Evolutionary conservation across 2,797 vertebrate genomes (phyloP), one percentile per base, ranked within the genome.

Genomic region (Oceanodroma leucorhoa): DNA sequence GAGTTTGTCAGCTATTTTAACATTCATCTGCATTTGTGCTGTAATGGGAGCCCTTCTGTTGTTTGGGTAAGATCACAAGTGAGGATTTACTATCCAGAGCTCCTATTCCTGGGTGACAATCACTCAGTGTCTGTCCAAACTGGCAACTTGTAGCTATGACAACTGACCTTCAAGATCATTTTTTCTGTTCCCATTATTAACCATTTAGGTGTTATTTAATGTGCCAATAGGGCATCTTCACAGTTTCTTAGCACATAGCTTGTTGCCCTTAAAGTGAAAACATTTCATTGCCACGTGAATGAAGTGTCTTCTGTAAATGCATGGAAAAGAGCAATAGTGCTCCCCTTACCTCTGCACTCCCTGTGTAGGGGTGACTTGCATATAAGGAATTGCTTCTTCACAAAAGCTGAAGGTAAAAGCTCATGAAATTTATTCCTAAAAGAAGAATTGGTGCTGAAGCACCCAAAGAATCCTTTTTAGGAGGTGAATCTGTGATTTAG

Each of bases 131-230:
- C 70, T 50, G 11, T 50, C 72, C 83, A 79, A 88, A 58, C 34
- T 40, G 48, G 22, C 38, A 75, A 58, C 57, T 46, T 71, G 51
- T 61, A 78, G 14, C 50, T 82, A 40, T 64, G 46, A 85, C 43
- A 90, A 71, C 32, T 67, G 53, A 61, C 19, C 53, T 85, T 89
- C 51, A 77, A 34, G 51, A 66, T 34, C 1, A 51, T 34, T 82
- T 88, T 72, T 66, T 20, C 24, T 67, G 71, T 90, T 86, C 22
- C n/a, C 17, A 38, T 88, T 67, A 32, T 78, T 86, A 80, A 57
- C 17, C 16, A 43, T 71, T 80, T 70, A 65, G 27, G 16, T 86
- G 51, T 61, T 90, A 78, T 75, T 88, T 83, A 86, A 55, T 2
- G 0, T 40, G 38, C 30, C 69, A 64, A 17, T 46, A 75, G 30